A percentile compares a stretch with the other conserved stretches of the same genome.
Evolutionary conservation across 2,888 invertebrate genomes (phyloP).

Genomic region (Xylota sylvarum): DNA sequence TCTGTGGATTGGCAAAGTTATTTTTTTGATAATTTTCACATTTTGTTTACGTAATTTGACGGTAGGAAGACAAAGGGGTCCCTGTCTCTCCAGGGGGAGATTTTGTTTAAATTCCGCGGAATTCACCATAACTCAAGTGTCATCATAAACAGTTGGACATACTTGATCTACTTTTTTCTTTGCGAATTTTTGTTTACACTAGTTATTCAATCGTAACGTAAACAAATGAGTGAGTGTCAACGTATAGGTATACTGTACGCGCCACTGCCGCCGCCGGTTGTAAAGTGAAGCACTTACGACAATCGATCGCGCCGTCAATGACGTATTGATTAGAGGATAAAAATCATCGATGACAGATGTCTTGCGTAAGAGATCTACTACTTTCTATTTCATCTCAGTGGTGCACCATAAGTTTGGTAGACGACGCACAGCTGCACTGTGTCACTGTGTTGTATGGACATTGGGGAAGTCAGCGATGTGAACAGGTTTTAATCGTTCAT

Average conservation of each 20-base stretch:
- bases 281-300: conserved; percentile 17
- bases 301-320: conserved; percentile 9
- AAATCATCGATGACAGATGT: conserved; percentile 35
- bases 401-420: conserved; percentile 1
- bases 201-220: conserved; percentile 38
- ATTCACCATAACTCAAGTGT: neutral
- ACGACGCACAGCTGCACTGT: conserved; percentile 20
- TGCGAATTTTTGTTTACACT: conserved; percentile 45
- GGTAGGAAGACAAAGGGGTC: conserved; percentile 31
- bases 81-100: conserved; percentile 7
- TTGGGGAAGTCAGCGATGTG: conserved; percentile 53
- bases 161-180: conserved; percentile 25
- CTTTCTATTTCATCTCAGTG: conserved; percentile 72
- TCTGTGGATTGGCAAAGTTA: conserved; percentile 37
- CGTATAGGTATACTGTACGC: neutral
- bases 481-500: conserved; percentile 46
- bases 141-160: conserved; percentile 9
- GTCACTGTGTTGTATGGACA: conserved; percentile 48
- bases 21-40: conserved; percentile 44
- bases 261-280: conserved; percentile 30
- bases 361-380: conserved; percentile 69
- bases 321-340: conserved; percentile 53
- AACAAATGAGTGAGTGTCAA: conserved; percentile 33
- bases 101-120: conserved; percentile 24
- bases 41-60: conserved; percentile 51